Base-by-base conservation (phyloP, 2,888 invertebrate species). In the Ectropis crepuscularia region DNA sequence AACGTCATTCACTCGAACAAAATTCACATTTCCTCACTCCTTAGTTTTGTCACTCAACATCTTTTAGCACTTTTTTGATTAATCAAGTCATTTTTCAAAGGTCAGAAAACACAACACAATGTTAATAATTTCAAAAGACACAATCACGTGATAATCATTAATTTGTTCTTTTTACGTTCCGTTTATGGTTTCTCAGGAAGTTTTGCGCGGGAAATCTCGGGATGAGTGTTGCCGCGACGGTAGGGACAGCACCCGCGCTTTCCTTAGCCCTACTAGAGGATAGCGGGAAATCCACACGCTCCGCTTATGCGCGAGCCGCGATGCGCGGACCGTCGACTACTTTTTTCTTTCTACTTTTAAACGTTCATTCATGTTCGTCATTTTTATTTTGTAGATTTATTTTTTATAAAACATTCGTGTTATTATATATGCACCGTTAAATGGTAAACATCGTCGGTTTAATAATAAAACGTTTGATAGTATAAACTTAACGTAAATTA, bases 161-260 rank as follows among this genome's bases (percentile, higher is more conserved):
- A n/a, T n/a, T 67, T 39, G 62, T 62, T 48, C 47, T 59, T 49
- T 57, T 53, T 51, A 9, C 51, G 55, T 65, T 46, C 16, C 28
- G 47, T 16, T 43, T n/a, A 42, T 61, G 59, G 12, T 54, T 5
- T 10, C 11, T 47, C 5, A 43, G 76, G 77, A 88, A 86, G 80
- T 83, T 85, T 87, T 88, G 81, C 88, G 89, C 90, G 90, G 86
- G 83, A 87, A 89, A 77, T 61, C 78, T 75, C 75, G 71, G 62
- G 12, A 59, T 65, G 57, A 66, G 74, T 72, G 73, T 72, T 62
- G 67, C 65, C 55, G 70, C 51, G 63, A 68, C 74, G 74, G 63
- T 58, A 71, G 73, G 53, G 72, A 75, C 82, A 80, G 77, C 83
- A 82, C 80, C 80, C 79, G 71, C 81, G 88, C 80, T 83, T 79